A percentile compares a stretch with the other conserved stretches of the same genome.
Evolutionary conservation across 2,888 invertebrate genomes (phyloP).

Genomic region (Cylloceria caligata): DNA sequence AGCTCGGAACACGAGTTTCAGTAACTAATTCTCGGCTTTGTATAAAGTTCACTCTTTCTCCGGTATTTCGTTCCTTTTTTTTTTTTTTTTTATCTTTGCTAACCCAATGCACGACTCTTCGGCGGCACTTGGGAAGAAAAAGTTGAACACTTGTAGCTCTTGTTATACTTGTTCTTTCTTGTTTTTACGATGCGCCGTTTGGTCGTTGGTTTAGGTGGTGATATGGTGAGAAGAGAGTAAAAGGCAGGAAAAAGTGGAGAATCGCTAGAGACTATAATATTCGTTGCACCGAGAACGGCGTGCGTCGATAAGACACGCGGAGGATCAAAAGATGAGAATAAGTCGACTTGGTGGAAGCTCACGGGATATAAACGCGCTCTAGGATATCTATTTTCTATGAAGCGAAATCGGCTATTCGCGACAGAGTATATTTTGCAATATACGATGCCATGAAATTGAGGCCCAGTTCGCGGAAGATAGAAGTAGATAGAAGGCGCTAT

Average conservation of each 20-base stretch:
- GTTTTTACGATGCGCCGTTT: neutral
- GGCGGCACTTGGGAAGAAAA: neutral
- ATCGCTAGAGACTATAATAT: neutral
- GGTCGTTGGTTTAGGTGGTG: neutral
- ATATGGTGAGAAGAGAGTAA: neutral
- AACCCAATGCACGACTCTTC: neutral
- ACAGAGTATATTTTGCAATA: slow-evolving; percentile 3
- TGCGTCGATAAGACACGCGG: slow-evolving; percentile 14
- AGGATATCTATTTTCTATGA: slow-evolving; percentile 13
- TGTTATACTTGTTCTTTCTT: neutral
- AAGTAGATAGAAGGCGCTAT: neutral
- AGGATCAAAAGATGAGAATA: slow-evolving; percentile 35
- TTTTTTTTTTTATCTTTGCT: neutral
- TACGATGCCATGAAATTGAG: neutral
- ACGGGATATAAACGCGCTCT: neutral
- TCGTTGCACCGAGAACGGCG: neutral
- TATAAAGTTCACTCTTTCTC: neutral
- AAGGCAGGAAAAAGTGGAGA: neutral
- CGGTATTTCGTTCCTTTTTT: neutral
- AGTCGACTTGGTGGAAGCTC: slow-evolving; percentile 17
- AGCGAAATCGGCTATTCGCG: slow-evolving; percentile 30
- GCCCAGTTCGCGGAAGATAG: neutral
- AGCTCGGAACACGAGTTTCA: neutral
- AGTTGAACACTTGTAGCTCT: neutral
- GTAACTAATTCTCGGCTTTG: slow-evolving; percentile 23